Evolutionary conservation across 2,797 vertebrate genomes (phyloP).

Genomic region (Aeoliscus strigatus): DNA sequence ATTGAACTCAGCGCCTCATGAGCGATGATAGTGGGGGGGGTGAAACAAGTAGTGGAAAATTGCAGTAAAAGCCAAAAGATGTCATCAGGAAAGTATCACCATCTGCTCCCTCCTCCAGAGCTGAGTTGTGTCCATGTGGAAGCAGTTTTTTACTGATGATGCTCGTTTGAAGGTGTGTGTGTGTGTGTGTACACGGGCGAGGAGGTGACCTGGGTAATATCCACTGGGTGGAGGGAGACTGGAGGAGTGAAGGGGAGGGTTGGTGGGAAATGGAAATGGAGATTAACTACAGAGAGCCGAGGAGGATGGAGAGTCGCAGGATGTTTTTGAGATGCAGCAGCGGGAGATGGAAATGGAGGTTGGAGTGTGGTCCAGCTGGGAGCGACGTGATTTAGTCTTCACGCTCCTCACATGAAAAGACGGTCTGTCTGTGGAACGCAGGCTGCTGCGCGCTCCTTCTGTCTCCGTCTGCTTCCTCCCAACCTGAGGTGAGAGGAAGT

Average conservation of each 20-base stretch:
- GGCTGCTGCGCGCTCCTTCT: conserved; percentile 18
- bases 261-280: conserved; percentile 15
- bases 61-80: too few species aligned
- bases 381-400: conserved; percentile 37
- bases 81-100: too few species aligned
- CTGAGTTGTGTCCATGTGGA: too few species aligned
- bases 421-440: conserved; percentile 18
- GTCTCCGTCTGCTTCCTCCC: conserved; percentile 21
- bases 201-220: too few species aligned
- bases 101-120: too few species aligned
- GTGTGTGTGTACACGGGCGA: too few species aligned
- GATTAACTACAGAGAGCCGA: conserved; percentile 1
- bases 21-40: too few species aligned
- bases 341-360: conserved; percentile 17
- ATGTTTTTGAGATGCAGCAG: conserved; percentile 22
- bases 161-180: too few species aligned
- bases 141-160: too few species aligned
- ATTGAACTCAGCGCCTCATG: too few species aligned
- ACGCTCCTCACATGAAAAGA: conserved; percentile 46
- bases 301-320: conserved; percentile 7
- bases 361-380: conserved; percentile 27
- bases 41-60: too few species aligned
- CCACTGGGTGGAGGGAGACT: conserved; percentile 15
- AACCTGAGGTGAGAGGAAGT: conserved; percentile 38
- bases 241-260: conserved; percentile 11